A percentile compares a stretch with the other conserved stretches of the same genome.
Conservation (phyloP, 2,113 vertebrate species). For the Oriolus oriolus region DNA sequence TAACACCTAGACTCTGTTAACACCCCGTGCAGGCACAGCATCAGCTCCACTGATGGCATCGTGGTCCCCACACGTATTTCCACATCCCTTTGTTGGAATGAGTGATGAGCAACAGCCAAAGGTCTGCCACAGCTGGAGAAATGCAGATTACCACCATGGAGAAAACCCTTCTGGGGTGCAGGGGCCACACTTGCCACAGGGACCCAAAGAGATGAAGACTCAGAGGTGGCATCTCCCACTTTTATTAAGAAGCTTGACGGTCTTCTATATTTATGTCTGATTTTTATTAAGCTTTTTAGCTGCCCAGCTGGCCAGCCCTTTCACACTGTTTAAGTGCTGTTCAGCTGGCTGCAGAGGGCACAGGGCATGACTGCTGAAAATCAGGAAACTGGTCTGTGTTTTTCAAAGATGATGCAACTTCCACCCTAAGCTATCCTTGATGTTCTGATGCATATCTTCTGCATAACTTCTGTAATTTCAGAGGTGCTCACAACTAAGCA, state of each 20-base stretch:
- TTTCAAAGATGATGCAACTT: neutral
- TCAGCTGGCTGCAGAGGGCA: neutral
- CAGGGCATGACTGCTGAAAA: neutral
- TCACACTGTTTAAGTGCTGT: neutral
- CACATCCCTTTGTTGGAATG: neutral
- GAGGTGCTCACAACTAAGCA: neutral
- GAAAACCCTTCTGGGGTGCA: neutral
- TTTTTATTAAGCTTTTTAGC: neutral
- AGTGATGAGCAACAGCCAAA: neutral
- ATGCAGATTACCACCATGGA: rapidly evolving
- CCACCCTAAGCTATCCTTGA: neutral
- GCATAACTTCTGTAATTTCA: neutral
- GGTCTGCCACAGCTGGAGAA: neutral
- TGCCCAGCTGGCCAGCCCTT: neutral
- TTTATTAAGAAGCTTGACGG: neutral
- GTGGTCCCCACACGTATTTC: neutral
- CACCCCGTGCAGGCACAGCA: rapidly evolving
- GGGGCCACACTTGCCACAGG: neutral
- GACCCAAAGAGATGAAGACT: neutral
- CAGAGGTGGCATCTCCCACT: neutral
- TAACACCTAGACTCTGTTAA: neutral
- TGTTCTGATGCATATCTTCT: neutral
- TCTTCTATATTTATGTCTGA: neutral
- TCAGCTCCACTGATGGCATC: neutral
- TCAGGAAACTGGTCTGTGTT: neutral